Conservation (phyloP, 2,888 invertebrate genomes). For the Volucella bombylans region DNA sequence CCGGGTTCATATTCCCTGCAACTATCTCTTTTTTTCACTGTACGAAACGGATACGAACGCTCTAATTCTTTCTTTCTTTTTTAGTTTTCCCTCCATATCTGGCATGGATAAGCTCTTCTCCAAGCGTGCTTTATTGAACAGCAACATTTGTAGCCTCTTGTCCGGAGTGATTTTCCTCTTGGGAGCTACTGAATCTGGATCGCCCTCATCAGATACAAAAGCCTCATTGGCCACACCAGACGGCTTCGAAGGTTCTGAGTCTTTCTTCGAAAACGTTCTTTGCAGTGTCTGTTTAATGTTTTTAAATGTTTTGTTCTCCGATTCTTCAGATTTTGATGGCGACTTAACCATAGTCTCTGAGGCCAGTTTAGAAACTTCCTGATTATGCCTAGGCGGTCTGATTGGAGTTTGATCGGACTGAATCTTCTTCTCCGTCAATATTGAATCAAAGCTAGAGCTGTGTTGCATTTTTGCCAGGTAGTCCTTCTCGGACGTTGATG, state of each 20-base stretch:
- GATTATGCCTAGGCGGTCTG: constrained; percentile 78
- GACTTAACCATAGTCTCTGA: constrained; percentile 68
- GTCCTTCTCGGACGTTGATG: constrained; percentile 80
- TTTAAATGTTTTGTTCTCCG: constrained; percentile 76
- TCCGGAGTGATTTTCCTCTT: constrained; percentile 82
- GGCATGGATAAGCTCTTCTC: constrained; percentile 93
- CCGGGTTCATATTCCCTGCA: too few relatives aligned
- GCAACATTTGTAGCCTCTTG: constrained; percentile 83
- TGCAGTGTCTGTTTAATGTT: constrained; percentile 83
- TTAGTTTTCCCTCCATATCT: constrained; percentile 89
- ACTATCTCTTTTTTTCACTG: neutral
- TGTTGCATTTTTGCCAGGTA: constrained; percentile 78
- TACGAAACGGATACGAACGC: constrained; percentile 85
- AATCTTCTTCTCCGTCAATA: constrained; percentile 47
- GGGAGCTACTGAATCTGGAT: constrained; percentile 73
- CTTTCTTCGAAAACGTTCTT: constrained; percentile 84
- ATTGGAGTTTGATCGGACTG: constrained; percentile 75
- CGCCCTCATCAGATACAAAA: constrained; percentile 76
- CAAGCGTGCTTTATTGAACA: constrained; percentile 86
- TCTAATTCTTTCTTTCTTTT: constrained; percentile 87
- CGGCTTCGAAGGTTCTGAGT: constrained; percentile 70
- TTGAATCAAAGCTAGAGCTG: constrained; percentile 75
- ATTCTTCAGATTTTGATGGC: constrained; percentile 47
- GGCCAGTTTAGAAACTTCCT: constrained; percentile 75
- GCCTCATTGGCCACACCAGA: constrained; percentile 77